These are phyloP conservation scores for Pipistrellus pygmaeus DNA, from an alignment of 2,797 vertebrate genomes.

Conservation along the genomic window DNA sequence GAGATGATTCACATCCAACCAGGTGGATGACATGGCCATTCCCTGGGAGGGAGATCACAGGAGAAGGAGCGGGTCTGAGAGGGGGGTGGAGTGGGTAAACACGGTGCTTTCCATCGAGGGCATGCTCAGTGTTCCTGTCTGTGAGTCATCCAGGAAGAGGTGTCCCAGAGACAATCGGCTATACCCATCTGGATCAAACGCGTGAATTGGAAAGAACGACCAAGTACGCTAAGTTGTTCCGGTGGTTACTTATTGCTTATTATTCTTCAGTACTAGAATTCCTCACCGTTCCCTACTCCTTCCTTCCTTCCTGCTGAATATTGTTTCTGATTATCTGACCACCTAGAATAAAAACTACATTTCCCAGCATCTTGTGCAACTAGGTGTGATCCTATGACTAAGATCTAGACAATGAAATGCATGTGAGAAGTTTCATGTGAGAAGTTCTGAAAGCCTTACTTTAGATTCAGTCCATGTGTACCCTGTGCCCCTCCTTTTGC, in stretches of 20 bases:
- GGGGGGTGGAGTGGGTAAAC: not conserved
- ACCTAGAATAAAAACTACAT: not conserved
- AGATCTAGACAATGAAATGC: not conserved
- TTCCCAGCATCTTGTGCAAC: not conserved
- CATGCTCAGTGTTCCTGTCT: not conserved
- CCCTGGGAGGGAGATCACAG: not conserved
- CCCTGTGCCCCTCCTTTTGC: not conserved
- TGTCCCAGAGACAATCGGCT: not conserved
- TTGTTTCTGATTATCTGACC: not conserved
- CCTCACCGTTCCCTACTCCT: not conserved
- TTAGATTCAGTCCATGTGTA: not conserved
- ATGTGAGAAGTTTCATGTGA: not conserved
- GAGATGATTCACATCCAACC: not conserved
- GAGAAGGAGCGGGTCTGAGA: not conserved
- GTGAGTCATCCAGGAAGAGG: not conserved
- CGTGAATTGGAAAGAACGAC: not conserved
- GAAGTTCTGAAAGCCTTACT: not conserved
- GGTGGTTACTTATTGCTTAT: not conserved
- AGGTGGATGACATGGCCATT: not conserved
- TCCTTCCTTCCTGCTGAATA: not conserved
- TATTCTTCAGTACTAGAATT: not conserved
- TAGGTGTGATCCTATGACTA: not conserved
- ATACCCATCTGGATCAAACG: not conserved
- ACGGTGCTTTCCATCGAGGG: not conserved
- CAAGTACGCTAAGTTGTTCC: not conserved